These are phyloP conservation scores for Gasterosteus aculeatus DNA, from an alignment of 2,113 vertebrate species.

Conservation along the genomic window DNA sequence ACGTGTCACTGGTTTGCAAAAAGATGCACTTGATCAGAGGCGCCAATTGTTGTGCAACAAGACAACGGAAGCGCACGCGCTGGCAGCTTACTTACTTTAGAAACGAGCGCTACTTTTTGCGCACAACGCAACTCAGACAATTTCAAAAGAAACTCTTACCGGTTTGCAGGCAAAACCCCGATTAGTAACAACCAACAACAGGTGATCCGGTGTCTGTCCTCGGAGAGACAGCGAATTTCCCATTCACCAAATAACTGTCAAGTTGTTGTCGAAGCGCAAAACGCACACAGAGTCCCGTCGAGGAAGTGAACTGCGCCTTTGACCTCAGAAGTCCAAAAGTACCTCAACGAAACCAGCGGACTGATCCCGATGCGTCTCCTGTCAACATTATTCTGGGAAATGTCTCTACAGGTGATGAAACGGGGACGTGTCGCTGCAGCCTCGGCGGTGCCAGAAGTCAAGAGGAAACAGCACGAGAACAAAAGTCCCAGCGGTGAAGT, in stretches of 20 bases:
- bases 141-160: slow-evolving; percentile 48
- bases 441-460: neutral
- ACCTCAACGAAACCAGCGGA: neutral
- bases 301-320: slow-evolving; percentile 46
- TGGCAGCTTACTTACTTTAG: neutral
- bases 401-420: neutral
- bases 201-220: slow-evolving; percentile 28
- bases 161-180: slow-evolving; percentile 17
- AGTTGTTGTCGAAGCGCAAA: slow-evolving; percentile 2
- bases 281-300: slow-evolving; percentile 15
- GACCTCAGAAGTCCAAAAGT: slow-evolving; percentile 29
- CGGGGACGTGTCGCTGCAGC: neutral
- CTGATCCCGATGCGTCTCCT: slow-evolving; percentile 7
- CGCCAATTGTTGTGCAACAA: neutral
- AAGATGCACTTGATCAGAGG: neutral
- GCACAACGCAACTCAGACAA: neutral
- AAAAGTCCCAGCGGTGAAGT: neutral
- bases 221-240: neutral
- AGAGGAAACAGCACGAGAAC: neutral
- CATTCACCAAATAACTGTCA: slow-evolving; percentile 14
- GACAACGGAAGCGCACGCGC: neutral
- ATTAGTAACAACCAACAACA: neutral
- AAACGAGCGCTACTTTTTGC: neutral
- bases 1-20: neutral
- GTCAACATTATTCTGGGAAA: slow-evolving; percentile 20